Evolutionary conservation across 1,140 invertebrate genomes (phyloP), one percentile per base, ranked within the genome.

Genomic region (Drosophila paulistorum): DNA sequence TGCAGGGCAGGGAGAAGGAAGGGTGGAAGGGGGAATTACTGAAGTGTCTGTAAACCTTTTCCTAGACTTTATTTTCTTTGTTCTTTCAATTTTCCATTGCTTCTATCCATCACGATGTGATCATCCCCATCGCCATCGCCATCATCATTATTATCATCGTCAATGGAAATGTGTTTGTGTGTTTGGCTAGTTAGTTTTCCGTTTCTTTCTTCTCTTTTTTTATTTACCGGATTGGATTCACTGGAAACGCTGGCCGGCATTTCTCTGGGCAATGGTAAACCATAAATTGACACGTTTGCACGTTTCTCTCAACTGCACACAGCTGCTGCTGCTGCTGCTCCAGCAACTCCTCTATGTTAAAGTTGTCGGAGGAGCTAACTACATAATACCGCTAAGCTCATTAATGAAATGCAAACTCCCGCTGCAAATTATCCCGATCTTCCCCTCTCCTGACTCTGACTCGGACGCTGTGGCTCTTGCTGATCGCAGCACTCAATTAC

Each of bases 271-370:
- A 77, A 77, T 77, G 74, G 71, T 73, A 66, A 77, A 78, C 75
- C 74, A 77, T 71, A 77, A 78, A 77, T 77, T 77, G 75, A 78
- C 75, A 77, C 75, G 75, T 77, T 77, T 77, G 75, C 75, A 77
- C 75, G 75, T 77, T 77, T 77, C 75, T 55, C 33, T 55, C 42
- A 23, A 61, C 17, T 30, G 62, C 66, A 39, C 11, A 39, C 37
- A 39, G 65, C 57, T 63, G 73, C 20, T 67, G 72, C 62, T 64
- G 58, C 73, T 75, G 63, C 30, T 30, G 30, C 30, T 30, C 30
- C 30, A 30, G 30, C 30, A 30, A 11, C 45, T 51, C 9, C 45
- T 39, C 37, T 3, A 30, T 30, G 37, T 13, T 11, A 11, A 11
- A 14, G 17, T 51, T 51, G 45, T 23, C 17, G 45, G 17, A 51